Evolutionary conservation across 2,113 vertebrate genomes (phyloP).

Genomic region (Kryptolebias marmoratus): DNA sequence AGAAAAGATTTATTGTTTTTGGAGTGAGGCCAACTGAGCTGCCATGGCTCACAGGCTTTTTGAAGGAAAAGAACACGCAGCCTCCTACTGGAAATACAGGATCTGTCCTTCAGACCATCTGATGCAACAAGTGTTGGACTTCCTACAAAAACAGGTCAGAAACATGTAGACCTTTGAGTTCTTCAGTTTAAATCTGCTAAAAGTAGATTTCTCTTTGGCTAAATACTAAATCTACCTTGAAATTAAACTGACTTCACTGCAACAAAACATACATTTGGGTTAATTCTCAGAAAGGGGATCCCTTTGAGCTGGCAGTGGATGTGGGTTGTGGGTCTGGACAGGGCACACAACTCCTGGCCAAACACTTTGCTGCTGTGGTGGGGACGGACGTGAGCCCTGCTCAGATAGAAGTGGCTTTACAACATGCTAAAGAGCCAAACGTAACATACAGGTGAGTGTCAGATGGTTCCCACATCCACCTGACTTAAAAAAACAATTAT

Average conservation of each 20-base stretch:
- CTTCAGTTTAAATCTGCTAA: no score
- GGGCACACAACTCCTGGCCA: slow-evolving; percentile 78
- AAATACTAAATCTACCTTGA: no score
- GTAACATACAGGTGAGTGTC: slow-evolving; percentile 81
- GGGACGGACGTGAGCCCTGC: slow-evolving; percentile 85
- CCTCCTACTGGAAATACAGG: slow-evolving; percentile 82
- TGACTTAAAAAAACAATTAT: no score
- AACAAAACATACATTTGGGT: background rate
- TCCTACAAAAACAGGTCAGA: slow-evolving; percentile 80
- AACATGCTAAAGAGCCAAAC: slow-evolving; percentile 53
- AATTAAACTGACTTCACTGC: no score
- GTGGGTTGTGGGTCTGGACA: slow-evolving; percentile 88
- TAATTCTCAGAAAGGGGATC: slow-evolving; percentile 59
- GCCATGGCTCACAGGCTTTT: slow-evolving; percentile 83
- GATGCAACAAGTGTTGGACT: slow-evolving; percentile 71
- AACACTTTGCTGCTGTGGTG: slow-evolving; percentile 82
- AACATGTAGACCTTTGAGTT: no score
- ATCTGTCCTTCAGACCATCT: slow-evolving; percentile 76
- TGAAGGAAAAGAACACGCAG: slow-evolving; percentile 79
- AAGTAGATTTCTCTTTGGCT: no score
- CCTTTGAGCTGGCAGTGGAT: slow-evolving; percentile 80
- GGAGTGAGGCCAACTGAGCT: background rate
- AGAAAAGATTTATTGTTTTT: background rate
- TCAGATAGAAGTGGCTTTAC: slow-evolving; percentile 80
- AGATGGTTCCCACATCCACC: no score